These are phyloP conservation scores for Cantharis rustica DNA, from an alignment of 2,888 invertebrate genomes.

Conservation along the genomic window DNA sequence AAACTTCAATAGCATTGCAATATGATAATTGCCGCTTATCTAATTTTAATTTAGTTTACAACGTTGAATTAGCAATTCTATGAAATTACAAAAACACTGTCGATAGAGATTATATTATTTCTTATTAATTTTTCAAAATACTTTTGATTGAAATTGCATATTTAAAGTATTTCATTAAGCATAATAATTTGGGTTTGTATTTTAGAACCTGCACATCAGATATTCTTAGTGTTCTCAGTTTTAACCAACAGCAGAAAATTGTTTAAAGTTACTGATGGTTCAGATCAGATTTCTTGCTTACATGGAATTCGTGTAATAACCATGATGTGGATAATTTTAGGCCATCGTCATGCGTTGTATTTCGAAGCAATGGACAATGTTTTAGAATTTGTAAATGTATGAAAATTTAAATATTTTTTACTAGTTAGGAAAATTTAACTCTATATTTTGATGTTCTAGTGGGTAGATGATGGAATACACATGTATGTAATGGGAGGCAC, in stretches of 20 bases:
- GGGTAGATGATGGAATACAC: constrained; percentile 16
- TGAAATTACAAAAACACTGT: too few relatives aligned
- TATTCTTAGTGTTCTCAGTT: constrained; percentile 50
- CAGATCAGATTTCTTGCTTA: constrained; percentile 53
- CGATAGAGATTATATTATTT: too few relatives aligned
- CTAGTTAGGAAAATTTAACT: background rate
- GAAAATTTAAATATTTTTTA: background rate
- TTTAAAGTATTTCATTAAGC: background rate
- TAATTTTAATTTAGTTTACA: too few relatives aligned
- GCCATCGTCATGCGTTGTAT: constrained; percentile 42
- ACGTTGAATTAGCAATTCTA: too few relatives aligned
- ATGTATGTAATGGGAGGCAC: constrained; percentile 33
- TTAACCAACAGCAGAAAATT: constrained; percentile 56
- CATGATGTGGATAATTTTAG: constrained; percentile 58
- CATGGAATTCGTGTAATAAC: constrained; percentile 57
- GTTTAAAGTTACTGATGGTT: constrained; percentile 48
- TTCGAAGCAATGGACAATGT: background rate
- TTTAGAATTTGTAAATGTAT: background rate
- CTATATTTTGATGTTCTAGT: constrained; percentile 13
- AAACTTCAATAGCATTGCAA: too few relatives aligned
- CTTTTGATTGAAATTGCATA: too few relatives aligned
- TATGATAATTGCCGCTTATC: too few relatives aligned
- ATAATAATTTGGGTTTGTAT: background rate
- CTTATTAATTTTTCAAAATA: too few relatives aligned
- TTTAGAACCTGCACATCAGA: constrained; percentile 27